Evolutionary conservation across 2,888 invertebrate genomes (phyloP).

Genomic region (Aleiodes leptofemur): DNA sequence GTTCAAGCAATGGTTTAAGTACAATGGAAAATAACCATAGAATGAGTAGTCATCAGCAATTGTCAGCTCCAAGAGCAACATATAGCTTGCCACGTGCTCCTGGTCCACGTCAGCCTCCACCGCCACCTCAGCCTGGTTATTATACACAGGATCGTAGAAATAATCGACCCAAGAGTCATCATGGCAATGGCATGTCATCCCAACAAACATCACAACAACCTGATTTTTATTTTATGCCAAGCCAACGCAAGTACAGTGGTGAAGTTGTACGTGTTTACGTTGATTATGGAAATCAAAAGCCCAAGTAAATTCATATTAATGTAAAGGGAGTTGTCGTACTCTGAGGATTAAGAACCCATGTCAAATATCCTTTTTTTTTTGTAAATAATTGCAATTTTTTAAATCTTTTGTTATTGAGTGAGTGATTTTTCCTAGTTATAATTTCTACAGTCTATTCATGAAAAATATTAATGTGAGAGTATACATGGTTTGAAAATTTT

Average conservation of each 20-base stretch:
- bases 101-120: conserved; percentile 75
- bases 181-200: conserved; percentile 54
- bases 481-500: conserved; percentile 21
- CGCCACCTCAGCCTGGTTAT: conserved; percentile 75
- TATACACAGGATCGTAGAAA: conserved; percentile 78
- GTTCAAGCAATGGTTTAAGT: conserved; percentile 46
- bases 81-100: conserved; percentile 86
- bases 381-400: conserved; percentile 32
- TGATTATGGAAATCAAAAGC: conserved; percentile 84
- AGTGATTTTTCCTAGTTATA: conserved; percentile 23
- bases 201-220: conserved; percentile 77
- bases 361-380: not conserved
- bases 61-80: conserved; percentile 78
- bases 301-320: conserved; percentile 75
- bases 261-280: conserved; percentile 91
- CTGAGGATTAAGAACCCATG: conserved; percentile 4
- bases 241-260: conserved; percentile 94
- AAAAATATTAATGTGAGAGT: not conserved
- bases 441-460: conserved; percentile 1
- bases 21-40: conserved; percentile 43
- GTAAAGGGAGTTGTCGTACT: conserved; percentile 12
- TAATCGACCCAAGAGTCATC: conserved; percentile 64
- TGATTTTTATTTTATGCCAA: conserved; percentile 97
- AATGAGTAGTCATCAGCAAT: conserved; percentile 48
- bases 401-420: conserved; percentile 23